phyloP scores from a whole-genome alignment of 2,888 invertebrate genomes.

The Zygogramma bicolorata region DNA sequence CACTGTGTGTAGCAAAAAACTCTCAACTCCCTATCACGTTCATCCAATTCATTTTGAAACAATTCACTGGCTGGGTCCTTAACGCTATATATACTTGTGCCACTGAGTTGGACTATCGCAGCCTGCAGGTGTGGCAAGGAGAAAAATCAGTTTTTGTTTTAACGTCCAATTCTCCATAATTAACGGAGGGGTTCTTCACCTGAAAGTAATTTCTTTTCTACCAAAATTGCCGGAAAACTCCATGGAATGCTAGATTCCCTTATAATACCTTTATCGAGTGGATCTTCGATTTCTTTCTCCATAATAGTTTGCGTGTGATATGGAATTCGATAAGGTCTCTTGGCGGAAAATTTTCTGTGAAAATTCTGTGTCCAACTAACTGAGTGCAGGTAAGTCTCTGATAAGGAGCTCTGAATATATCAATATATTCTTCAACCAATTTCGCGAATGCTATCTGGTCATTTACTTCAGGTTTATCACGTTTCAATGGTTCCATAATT shows the following conservation, averaged over 20 bases:
- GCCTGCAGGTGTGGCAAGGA: background rate
- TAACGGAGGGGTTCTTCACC: background rate
- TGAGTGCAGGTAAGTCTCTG: too few species aligned
- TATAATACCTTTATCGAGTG: too few species aligned
- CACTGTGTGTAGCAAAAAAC: background rate
- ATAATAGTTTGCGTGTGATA: background rate
- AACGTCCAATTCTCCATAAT: background rate
- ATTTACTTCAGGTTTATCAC: too few species aligned
- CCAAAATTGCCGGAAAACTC: too few species aligned
- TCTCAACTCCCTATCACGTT: background rate
- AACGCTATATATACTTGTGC: background rate
- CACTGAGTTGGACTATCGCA: background rate
- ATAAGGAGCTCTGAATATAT: too few species aligned
- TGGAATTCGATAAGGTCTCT: background rate
- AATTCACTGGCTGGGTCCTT: background rate
- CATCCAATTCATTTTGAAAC: background rate
- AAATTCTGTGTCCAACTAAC: too few species aligned
- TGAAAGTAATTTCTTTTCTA: background rate
- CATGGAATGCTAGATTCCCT: too few species aligned
- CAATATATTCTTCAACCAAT: too few species aligned
- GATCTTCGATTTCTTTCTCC: background rate
- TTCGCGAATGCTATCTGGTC: too few species aligned
- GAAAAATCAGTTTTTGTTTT: background rate
- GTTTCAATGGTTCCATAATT: too few species aligned
- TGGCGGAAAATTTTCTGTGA: background rate